These are phyloP conservation scores for Leptura quadrifasciata DNA, from an alignment of 2,888 invertebrate species.

Conservation along the genomic window DNA sequence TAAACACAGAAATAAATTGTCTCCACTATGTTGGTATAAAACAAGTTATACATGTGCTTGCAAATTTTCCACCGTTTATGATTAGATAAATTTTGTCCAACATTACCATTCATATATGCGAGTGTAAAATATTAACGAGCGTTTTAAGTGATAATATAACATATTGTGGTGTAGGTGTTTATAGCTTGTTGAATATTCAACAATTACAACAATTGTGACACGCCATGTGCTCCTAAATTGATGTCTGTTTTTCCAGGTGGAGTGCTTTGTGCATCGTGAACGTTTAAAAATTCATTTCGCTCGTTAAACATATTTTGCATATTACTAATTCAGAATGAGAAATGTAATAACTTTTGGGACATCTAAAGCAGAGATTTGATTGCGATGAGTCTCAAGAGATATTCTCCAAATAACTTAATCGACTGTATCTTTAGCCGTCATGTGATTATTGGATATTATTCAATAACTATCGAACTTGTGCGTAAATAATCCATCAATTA, in stretches of 20 bases:
- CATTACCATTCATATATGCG: slow-evolving; percentile 29
- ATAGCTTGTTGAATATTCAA: slow-evolving; percentile 35
- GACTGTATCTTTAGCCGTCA: too few relatives aligned
- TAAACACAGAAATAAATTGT: too few relatives aligned
- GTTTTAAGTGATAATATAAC: slow-evolving; percentile 32
- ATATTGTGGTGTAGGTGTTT: slow-evolving; percentile 33
- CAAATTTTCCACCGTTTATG: neutral
- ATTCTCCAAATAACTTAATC: too few relatives aligned
- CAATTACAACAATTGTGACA: slow-evolving; percentile 28
- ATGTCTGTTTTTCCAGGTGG: neutral
- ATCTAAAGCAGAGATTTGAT: too few relatives aligned
- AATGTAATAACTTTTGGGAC: neutral
- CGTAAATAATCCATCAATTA: too few relatives aligned
- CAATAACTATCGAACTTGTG: too few relatives aligned
- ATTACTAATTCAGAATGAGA: neutral
- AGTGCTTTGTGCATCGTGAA: neutral
- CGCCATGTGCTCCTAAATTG: slow-evolving; percentile 5
- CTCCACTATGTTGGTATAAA: neutral
- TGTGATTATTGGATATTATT: too few relatives aligned
- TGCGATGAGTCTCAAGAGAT: too few relatives aligned
- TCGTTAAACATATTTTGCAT: neutral
- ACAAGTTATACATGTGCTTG: neutral
- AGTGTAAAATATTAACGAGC: slow-evolving; percentile 18
- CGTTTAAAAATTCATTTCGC: neutral
- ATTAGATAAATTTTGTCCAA: slow-evolving; percentile 20